Conservation (phyloP, 2,888 invertebrate genomes). For the Phasia obesa region DNA sequence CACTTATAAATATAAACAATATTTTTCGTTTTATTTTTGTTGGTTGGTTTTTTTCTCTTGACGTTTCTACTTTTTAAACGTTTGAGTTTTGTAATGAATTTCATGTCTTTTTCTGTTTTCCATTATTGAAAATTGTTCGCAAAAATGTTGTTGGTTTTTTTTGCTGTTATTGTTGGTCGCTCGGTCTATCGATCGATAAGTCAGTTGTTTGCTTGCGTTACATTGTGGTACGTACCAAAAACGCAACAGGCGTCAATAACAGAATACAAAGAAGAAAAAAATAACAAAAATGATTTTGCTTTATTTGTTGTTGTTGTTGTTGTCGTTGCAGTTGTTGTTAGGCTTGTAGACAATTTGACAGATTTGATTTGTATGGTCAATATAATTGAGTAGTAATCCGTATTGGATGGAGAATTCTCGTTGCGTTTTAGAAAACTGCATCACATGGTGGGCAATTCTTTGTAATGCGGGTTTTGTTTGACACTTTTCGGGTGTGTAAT, state of each 20-base stretch:
- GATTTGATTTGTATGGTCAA: conserved; percentile 67
- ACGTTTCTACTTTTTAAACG: conserved; percentile 27
- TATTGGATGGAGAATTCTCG: conserved; percentile 40
- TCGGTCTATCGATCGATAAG: not conserved
- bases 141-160: conserved; percentile 35
- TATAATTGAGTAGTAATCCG: conserved; percentile 67
- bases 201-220: conserved; percentile 30
- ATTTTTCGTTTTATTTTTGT: conserved; percentile 38
- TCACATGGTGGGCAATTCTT: conserved; percentile 59
- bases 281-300: conserved; percentile 15
- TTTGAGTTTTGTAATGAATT: conserved; percentile 57
- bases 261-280: not conserved
- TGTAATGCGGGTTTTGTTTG: conserved; percentile 51
- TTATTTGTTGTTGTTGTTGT: conserved; percentile 12
- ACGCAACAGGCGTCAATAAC: conserved; percentile 69
- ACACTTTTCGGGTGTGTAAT: conserved; percentile 64
- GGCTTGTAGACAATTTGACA: conserved; percentile 70
- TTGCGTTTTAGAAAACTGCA: conserved; percentile 48
- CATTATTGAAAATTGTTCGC: conserved; percentile 57
- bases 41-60: conserved; percentile 6
- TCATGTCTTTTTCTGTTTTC: conserved; percentile 27
- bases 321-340: conserved; percentile 31
- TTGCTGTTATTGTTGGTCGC: conserved; percentile 12
- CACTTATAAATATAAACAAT: conserved; percentile 63
- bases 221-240: conserved; percentile 68